Conservation (phyloP, 2,797 vertebrate species). For the Graptemys geographica region DNA sequence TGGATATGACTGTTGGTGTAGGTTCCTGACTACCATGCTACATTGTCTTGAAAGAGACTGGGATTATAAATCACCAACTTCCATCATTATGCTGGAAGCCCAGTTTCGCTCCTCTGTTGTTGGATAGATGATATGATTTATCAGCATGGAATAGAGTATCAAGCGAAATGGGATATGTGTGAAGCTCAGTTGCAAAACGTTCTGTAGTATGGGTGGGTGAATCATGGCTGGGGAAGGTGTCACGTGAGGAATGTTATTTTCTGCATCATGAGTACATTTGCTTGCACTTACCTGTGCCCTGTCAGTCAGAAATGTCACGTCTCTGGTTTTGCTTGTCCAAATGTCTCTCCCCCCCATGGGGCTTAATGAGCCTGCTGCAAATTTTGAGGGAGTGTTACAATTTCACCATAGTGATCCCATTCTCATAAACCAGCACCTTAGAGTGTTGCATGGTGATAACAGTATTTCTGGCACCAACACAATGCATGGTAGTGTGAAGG, state of each 20-base stretch:
- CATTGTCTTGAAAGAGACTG: conserved; percentile 74
- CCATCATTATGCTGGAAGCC: conserved; percentile 58
- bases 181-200: conserved; percentile 76
- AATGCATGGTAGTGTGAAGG: rapidly evolving
- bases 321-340: conserved; percentile 68
- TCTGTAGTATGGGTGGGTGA: conserved; percentile 73
- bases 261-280: conserved; percentile 74
- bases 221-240: conserved; percentile 49
- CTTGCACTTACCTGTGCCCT: conserved; percentile 78
- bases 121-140: conserved; percentile 73
- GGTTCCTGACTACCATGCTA: conserved; percentile 66
- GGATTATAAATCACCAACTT: conserved; percentile 74
- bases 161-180: conserved; percentile 73
- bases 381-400: conserved; percentile 33
- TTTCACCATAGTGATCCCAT: conserved; percentile 19
- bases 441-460: rapidly evolving
- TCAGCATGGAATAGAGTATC: conserved; percentile 72
- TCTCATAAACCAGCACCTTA: not conserved
- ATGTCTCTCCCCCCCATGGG: conserved; percentile 44
- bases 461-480: not conserved
- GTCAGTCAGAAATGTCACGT: conserved; percentile 74
- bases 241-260: conserved; percentile 76
- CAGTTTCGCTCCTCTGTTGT: conserved; percentile 76
- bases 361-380: not conserved
- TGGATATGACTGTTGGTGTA: conserved; percentile 73